These are phyloP conservation scores for Chamaea fasciata DNA, from an alignment of 2,113 vertebrate genomes.

Conservation along the genomic window DNA sequence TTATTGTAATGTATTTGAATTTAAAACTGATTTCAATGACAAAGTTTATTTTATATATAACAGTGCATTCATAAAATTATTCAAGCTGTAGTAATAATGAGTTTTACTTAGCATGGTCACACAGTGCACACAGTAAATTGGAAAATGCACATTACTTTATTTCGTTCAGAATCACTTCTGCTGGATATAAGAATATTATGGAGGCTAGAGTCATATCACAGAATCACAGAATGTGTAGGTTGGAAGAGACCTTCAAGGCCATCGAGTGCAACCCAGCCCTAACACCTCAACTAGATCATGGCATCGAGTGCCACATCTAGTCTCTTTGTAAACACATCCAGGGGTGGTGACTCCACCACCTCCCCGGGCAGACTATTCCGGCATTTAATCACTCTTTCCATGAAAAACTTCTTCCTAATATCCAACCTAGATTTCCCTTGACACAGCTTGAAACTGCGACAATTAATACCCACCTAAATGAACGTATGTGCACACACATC, in stretches of 20 bases:
- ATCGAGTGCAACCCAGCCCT: no score
- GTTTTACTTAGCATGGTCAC: not conserved
- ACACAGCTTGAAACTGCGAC: no score
- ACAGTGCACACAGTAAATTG: not conserved
- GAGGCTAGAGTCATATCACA: not conserved
- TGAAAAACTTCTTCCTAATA: no score
- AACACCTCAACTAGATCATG: no score
- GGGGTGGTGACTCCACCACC: no score
- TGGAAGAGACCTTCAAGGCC: no score
- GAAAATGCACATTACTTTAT: not conserved
- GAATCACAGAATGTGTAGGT: no score
- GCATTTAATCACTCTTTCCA: no score
- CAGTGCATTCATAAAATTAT: not conserved
- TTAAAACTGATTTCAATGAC: not conserved
- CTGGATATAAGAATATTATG: not conserved
- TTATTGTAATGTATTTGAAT: not conserved
- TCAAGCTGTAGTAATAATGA: not conserved
- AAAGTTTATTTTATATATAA: not conserved
- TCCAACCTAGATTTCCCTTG: no score
- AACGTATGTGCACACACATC: not conserved
- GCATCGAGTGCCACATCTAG: no score
- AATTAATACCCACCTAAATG: not conserved
- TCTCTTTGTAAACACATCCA: no score
- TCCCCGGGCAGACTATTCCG: no score
- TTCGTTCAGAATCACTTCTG: not conserved